These are phyloP conservation scores for Gryon sp. DNA, from an alignment of 1,140 invertebrate genomes.

Conservation along the genomic window DNA sequence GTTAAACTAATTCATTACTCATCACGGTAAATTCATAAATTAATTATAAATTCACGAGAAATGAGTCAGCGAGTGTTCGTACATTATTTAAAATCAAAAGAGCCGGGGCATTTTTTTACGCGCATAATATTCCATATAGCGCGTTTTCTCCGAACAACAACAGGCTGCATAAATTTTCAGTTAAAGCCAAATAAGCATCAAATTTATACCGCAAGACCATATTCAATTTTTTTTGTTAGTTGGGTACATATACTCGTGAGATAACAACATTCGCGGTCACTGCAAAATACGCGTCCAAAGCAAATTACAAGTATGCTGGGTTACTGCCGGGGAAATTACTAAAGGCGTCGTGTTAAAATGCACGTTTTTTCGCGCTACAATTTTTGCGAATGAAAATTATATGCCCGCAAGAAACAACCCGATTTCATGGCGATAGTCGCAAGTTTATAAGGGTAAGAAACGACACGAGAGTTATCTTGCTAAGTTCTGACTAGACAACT, in stretches of 20 bases:
- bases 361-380: slow-evolving; percentile 13
- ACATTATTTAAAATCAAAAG: no score
- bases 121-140: neutral
- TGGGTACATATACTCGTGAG: slow-evolving; percentile 24
- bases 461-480: slow-evolving; percentile 12
- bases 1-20: no score
- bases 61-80: neutral
- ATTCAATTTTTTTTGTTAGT: slow-evolving; percentile 37
- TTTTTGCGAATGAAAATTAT: slow-evolving; percentile 34
- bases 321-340: neutral
- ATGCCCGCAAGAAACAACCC: neutral
- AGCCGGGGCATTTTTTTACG: neutral
- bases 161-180: slow-evolving; percentile 19
- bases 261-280: slow-evolving; percentile 25
- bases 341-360: slow-evolving; percentile 16
- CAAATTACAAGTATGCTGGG: slow-evolving; percentile 14
- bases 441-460: slow-evolving; percentile 34
- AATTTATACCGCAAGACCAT: slow-evolving; percentile 32
- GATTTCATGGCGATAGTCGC: slow-evolving; percentile 19
- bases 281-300: slow-evolving; percentile 21
- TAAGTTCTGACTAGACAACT: slow-evolving; percentile 11
- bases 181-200: slow-evolving; percentile 35
- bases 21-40: no score
- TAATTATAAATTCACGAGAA: no score
- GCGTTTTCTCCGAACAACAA: slow-evolving; percentile 2